Conservation (phyloP, 2,888 invertebrate species). For the Clivina fossor region DNA sequence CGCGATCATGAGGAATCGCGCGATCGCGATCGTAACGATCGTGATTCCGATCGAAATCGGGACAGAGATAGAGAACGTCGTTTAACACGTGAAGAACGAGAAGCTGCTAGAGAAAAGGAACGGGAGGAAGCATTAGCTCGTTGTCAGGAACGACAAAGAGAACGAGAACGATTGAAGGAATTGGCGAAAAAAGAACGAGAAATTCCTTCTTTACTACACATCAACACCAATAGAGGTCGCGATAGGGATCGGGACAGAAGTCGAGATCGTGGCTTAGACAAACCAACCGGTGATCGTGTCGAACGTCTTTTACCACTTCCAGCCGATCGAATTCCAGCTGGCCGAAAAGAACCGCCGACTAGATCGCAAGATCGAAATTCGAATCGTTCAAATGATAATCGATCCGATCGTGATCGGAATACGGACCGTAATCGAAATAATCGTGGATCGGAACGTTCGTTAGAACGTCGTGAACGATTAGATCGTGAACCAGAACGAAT, state of each 20-base stretch:
- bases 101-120: conserved; percentile 63
- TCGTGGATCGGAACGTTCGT: conserved; percentile 41
- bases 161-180: conserved; percentile 56
- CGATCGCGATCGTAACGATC: conserved; percentile 65
- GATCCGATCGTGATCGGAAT: conserved; percentile 54
- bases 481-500: conserved; percentile 40
- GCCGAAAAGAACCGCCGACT: conserved; percentile 47
- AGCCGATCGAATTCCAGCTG: conserved; percentile 61
- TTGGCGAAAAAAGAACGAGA: conserved; percentile 57
- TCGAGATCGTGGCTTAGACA: conserved; percentile 62
- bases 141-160: conserved; percentile 63
- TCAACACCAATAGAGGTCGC: conserved; percentile 55
- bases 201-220: conserved; percentile 48
- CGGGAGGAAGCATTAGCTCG: conserved; percentile 67
- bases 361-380: conserved; percentile 60
- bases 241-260: conserved; percentile 56
- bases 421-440: conserved; percentile 37
- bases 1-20: conserved; percentile 56
- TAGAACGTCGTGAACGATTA: conserved; percentile 45
- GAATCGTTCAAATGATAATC: conserved; percentile 56
- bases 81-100: conserved; percentile 57
- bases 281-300: conserved; percentile 59
- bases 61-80: conserved; percentile 56
- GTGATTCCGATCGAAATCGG: conserved; percentile 57
- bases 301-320: conserved; percentile 65